Conservation (phyloP, 2,113 vertebrate species). For the Pelecanoides urinatrix region DNA sequence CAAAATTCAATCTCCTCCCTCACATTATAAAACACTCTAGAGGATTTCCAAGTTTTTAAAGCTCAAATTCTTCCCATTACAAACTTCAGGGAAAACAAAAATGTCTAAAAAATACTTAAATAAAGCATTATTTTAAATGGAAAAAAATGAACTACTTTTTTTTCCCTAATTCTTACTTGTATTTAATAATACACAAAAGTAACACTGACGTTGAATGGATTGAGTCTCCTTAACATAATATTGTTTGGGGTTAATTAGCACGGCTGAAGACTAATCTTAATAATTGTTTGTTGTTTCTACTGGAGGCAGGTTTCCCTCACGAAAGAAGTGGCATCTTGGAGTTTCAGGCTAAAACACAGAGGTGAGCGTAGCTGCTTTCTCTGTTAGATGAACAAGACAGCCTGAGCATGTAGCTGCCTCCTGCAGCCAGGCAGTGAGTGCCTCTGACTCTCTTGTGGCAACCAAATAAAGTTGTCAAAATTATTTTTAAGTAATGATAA, state of each 20-base stretch:
- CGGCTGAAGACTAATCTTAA: slow-evolving; percentile 69
- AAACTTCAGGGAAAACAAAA: not conserved
- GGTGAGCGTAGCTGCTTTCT: slow-evolving; percentile 34
- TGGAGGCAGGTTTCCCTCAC: slow-evolving; percentile 70
- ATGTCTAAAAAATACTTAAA: not conserved
- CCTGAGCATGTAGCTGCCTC: not conserved
- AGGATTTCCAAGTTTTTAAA: not conserved
- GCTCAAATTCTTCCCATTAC: not conserved
- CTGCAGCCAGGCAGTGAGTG: not conserved
- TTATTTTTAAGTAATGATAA: slow-evolving; percentile 68
- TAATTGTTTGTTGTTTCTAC: slow-evolving; percentile 71
- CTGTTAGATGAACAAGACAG: not conserved
- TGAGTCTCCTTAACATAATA: slow-evolving; percentile 65
- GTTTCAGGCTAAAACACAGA: slow-evolving; percentile 58
- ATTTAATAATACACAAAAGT: slow-evolving; percentile 54
- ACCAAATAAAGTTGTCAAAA: slow-evolving; percentile 67
- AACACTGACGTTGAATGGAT: slow-evolving; percentile 46
- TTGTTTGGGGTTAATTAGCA: slow-evolving; percentile 68
- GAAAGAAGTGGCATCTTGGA: slow-evolving; percentile 60
- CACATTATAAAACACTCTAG: not conserved
- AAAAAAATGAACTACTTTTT: not conserved
- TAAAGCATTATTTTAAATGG: slow-evolving; percentile 18
- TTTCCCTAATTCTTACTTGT: slow-evolving; percentile 18
- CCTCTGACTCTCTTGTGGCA: slow-evolving; percentile 30
- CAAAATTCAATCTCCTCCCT: not conserved